Evolutionary conservation across 1,140 invertebrate genomes (phyloP), one percentile per base, ranked within the genome.

Genomic region (Antheraea pernyi): DNA sequence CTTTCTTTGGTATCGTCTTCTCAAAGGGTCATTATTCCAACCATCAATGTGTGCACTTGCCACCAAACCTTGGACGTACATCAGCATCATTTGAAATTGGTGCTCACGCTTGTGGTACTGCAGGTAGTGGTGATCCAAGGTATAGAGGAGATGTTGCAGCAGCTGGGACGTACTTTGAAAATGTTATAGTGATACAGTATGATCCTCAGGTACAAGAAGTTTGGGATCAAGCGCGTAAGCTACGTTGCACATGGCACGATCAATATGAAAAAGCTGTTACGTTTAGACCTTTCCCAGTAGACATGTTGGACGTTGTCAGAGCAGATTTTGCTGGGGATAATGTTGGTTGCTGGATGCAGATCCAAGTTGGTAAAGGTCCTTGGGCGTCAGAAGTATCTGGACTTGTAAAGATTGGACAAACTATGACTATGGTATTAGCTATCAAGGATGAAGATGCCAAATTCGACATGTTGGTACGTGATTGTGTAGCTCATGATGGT

Each of bases 361-460:
- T 98, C 66, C 97, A 98, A 93, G 97, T 98, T 7, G 98, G 98
- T 18, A 99, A 98, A 86, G 98, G 98, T 58, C 98, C 98, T 0
- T 99, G 98, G 98, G 98, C 98, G 9, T 97, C 97, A 0, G 98
- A 99, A 92, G 98, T 99, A 0, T 98, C 97, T 0, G 98, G 98
- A 0, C 92, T 99, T 30, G 98, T 99, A 0, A 98, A 98, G 88
- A 99, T 98, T 62, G 98, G 98, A 2, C 98, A 99, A 83, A 98
- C 98, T 0, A 98, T 99, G 98, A 99, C 98, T 7, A 98, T 99
- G 98, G 98, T 99, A 1, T 89, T 98, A 36, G 98, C 98, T 9
- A 99, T 99, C 74, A 98, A 99, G 89, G 98, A 99, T 74, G 97
- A 98, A 77, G 98, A 99, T 77, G 96, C 97, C 60, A 99, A 99